Percentiles rank a stretch among this genome's conserved stretches.
Evolutionary conservation across 2,113 vertebrate species (phyloP).

Genomic region (Mormyrus iriodes): DNA sequence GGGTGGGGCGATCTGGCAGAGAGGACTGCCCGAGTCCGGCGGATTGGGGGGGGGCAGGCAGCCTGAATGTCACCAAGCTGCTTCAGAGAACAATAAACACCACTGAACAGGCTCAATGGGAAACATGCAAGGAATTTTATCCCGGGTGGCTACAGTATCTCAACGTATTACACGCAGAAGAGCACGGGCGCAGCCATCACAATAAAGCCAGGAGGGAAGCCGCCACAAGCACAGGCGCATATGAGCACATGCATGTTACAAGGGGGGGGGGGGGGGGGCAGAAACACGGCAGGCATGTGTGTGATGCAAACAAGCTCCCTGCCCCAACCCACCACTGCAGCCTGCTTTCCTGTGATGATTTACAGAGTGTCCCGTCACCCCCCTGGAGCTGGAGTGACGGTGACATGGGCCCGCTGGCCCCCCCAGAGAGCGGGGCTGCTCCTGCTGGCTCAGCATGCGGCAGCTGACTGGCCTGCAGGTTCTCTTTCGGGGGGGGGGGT

Average conservation of each 20-base stretch:
- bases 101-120: background rate
- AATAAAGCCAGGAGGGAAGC: background rate
- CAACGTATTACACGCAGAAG: background rate
- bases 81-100: background rate
- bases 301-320: background rate
- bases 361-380: background rate
- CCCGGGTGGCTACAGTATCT: background rate
- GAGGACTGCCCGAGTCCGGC: too few species aligned
- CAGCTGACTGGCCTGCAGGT: background rate
- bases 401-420: background rate
- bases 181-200: background rate
- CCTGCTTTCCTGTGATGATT: slow-evolving; percentile 28
- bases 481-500: slow-evolving; percentile 35
- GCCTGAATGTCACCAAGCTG: background rate
- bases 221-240: background rate
- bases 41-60: background rate
- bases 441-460: slow-evolving; percentile 45
- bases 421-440: slow-evolving; percentile 27
- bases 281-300: background rate
- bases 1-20: too few species aligned
- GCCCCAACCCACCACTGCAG: background rate
- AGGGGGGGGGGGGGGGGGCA: background rate
- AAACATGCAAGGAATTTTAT: background rate
- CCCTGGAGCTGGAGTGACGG: background rate
- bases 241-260: background rate